These are phyloP conservation scores for Ctenoplectra terminalis DNA, from an alignment of 1,140 invertebrate genomes.

Conservation along the genomic window DNA sequence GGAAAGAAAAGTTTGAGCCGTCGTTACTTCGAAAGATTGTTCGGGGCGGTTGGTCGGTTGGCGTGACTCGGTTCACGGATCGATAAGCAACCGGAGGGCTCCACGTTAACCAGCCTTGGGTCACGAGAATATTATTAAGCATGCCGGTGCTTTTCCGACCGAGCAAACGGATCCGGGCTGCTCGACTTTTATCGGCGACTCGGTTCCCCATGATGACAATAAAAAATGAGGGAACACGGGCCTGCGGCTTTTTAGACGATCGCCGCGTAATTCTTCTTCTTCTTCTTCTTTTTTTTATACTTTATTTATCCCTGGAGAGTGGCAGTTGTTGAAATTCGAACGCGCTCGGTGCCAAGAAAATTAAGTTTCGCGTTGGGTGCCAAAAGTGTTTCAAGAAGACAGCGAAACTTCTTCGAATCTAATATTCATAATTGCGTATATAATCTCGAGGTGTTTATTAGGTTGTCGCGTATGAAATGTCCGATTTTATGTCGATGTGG, in stretches of 20 bases:
- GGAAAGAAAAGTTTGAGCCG: conserved; percentile 51
- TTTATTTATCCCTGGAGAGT: too few species aligned
- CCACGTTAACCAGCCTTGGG: conserved; percentile 66
- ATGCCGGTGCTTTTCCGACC: conserved; percentile 64
- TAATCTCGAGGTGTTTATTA: too few species aligned
- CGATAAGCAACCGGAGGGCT: conserved; percentile 66
- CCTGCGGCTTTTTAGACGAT: neutral
- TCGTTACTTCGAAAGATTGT: conserved; percentile 45
- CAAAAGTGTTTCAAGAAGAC: too few species aligned
- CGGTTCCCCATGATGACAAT: conserved; percentile 8
- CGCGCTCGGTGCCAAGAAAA: too few species aligned
- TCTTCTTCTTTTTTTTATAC: neutral
- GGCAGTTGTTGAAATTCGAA: too few species aligned
- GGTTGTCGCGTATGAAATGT: too few species aligned
- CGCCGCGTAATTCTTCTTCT: neutral
- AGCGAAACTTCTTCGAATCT: too few species aligned
- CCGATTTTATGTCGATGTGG: too few species aligned
- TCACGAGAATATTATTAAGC: conserved; percentile 72
- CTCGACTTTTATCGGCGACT: conserved; percentile 53
- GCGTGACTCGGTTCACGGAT: conserved; percentile 71
- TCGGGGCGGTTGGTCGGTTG: conserved; percentile 57
- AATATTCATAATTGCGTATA: too few species aligned
- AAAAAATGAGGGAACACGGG: conserved; percentile 33
- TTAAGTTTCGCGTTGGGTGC: too few species aligned
- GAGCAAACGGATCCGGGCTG: conserved; percentile 52